phyloP scores from a whole-genome alignment of 1,140 invertebrate species.

The Pseudomyrmex cubaensis region DNA sequence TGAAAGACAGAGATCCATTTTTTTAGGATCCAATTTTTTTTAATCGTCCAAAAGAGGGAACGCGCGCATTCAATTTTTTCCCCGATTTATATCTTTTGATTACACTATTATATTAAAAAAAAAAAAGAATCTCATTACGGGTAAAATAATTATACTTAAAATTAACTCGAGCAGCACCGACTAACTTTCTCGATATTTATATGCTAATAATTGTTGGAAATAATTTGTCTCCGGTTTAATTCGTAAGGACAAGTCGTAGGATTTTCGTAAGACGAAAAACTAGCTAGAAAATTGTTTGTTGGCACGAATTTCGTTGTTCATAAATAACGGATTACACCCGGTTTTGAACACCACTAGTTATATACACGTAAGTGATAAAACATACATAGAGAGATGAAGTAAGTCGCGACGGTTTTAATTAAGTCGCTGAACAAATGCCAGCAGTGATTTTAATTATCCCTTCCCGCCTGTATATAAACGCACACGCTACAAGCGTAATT shows the following conservation, averaged over 20 bases:
- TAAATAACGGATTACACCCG: conserved; percentile 6
- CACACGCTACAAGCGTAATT: conserved; percentile 50
- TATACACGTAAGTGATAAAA: conserved; percentile 43
- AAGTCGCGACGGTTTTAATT: conserved; percentile 8
- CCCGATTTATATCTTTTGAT: background rate
- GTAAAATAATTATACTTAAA: too few relatives aligned
- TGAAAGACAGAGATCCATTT: conserved; percentile 4
- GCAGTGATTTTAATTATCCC: conserved; percentile 48
- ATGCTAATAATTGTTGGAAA: background rate
- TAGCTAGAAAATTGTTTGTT: background rate
- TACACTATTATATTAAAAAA: background rate
- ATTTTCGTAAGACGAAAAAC: background rate
- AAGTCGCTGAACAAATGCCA: conserved; percentile 48
- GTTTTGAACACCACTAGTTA: conserved; percentile 13
- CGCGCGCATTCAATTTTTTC: background rate
- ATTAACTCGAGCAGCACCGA: too few relatives aligned
- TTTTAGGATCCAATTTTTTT: background rate
- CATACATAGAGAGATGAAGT: conserved; percentile 24
- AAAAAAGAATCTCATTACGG: background rate
- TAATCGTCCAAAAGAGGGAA: background rate
- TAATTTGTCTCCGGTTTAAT: background rate
- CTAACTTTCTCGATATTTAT: background rate
- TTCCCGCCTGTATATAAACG: conserved; percentile 6
- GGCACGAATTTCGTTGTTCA: background rate
- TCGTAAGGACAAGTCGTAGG: background rate